phyloP scores from a whole-genome alignment of 2,113 vertebrate species.

The Sylvietta virens region DNA sequence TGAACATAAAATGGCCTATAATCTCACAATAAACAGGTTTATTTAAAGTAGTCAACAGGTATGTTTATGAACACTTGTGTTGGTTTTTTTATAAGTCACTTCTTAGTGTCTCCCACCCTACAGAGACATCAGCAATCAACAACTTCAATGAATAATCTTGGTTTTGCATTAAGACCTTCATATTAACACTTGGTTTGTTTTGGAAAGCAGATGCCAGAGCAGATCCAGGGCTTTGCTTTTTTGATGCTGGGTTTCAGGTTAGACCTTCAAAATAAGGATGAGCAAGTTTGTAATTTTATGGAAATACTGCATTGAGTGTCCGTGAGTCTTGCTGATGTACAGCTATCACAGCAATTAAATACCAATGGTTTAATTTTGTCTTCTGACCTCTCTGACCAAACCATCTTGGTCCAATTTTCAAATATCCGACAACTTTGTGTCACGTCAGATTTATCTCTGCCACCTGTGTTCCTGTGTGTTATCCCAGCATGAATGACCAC shows the following conservation, averaged over 20 bases:
- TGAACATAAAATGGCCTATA: neutral
- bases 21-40: neutral
- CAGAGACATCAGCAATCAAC: neutral
- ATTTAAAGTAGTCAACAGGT: neutral
- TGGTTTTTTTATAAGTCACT: neutral
- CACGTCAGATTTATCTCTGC: neutral
- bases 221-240: neutral
- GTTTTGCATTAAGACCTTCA: neutral
- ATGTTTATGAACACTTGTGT: neutral
- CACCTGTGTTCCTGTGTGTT: neutral
- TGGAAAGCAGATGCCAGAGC: neutral
- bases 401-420: neutral
- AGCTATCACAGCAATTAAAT: neutral
- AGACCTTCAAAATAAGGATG: neutral
- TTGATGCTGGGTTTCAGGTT: accelerated
- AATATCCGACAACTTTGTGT: neutral
- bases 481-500: neutral
- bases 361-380: neutral
- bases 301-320: neutral
- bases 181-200: neutral
- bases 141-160: neutral
- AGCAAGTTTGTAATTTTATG: neutral
- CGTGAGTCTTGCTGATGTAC: accelerated
- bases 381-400: neutral
- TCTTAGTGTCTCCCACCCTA: neutral